Conservation (phyloP, 1,140 invertebrate species). For the Palaemon carinicauda region DNA sequence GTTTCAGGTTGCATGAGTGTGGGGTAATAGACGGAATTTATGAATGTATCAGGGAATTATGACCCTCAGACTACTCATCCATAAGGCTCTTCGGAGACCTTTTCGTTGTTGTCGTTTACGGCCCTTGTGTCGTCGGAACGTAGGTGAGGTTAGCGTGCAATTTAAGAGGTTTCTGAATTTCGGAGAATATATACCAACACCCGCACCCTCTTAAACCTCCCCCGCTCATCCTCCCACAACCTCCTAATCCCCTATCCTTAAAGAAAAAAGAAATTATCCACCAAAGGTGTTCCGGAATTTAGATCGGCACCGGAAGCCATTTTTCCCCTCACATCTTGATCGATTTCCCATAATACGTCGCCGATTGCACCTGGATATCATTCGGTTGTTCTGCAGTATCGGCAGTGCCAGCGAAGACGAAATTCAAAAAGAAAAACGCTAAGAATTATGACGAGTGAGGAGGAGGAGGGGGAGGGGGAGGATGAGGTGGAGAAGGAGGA, state of each 20-base stretch:
- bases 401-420: not conserved
- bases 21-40: constrained; percentile 41
- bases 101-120: constrained; percentile 4
- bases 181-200: constrained; percentile 20
- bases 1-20: constrained; percentile 58
- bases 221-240: not conserved
- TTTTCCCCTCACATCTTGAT: no score
- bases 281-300: not conserved
- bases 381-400: not conserved
- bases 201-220: not conserved
- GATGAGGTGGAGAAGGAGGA: not conserved
- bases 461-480: not conserved
- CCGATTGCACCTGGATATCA: not conserved
- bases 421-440: not conserved
- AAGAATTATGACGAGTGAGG: not conserved
- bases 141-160: constrained; percentile 53
- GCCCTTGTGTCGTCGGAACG: constrained; percentile 32
- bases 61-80: not conserved
- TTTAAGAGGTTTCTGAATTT: constrained; percentile 47
- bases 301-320: no score
- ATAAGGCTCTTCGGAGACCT: not conserved
- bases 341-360: not conserved
- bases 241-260: not conserved
- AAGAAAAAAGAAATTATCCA: not conserved
- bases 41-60: constrained; percentile 10